Evolutionary conservation across 2,113 vertebrate genomes (phyloP).

Genomic region (Dromiciops gliroides): DNA sequence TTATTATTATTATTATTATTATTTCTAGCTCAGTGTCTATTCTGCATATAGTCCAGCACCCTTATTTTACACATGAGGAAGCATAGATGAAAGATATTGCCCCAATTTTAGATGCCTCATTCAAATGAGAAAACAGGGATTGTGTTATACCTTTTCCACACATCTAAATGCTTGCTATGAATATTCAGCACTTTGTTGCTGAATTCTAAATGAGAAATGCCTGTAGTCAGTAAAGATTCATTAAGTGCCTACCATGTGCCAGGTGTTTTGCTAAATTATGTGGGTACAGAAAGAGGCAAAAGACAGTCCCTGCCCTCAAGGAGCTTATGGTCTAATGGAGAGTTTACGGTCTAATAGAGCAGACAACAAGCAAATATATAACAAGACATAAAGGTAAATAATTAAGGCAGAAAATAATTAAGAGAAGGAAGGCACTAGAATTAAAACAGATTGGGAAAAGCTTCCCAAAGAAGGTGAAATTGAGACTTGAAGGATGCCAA

Average conservation of each 20-base stretch:
- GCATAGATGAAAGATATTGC: background rate
- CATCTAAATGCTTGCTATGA: background rate
- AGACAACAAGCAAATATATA: background rate
- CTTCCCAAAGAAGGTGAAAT: background rate
- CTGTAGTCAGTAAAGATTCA: background rate
- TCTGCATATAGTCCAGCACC: background rate
- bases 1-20: no score
- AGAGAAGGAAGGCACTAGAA: background rate
- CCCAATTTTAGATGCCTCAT: background rate
- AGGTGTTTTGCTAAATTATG: background rate
- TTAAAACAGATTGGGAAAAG: background rate
- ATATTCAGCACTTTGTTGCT: background rate
- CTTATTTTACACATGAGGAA: background rate
- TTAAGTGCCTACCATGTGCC: background rate
- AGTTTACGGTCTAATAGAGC: background rate
- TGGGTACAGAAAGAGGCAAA: background rate
- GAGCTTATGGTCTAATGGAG: background rate
- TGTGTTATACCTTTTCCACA: background rate
- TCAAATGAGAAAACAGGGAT: background rate
- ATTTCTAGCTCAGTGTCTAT: background rate
- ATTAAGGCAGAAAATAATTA: background rate
- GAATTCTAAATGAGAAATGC: background rate
- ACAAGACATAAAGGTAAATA: background rate
- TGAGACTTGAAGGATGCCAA: background rate
- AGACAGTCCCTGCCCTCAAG: background rate